These are phyloP conservation scores for Cetonia aurata DNA, from an alignment of 2,888 invertebrate species.

Conservation along the genomic window DNA sequence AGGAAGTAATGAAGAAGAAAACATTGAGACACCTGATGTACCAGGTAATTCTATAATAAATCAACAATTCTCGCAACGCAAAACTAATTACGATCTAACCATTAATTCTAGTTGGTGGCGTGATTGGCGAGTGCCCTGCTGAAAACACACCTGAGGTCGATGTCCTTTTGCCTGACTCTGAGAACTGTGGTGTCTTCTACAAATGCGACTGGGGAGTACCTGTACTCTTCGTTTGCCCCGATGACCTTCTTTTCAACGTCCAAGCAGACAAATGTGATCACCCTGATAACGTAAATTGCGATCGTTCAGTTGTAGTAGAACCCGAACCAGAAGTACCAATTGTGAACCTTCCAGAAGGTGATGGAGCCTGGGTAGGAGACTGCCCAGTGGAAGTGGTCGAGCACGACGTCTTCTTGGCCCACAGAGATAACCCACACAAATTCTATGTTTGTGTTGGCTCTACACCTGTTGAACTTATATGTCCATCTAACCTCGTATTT, in stretches of 20 bases:
- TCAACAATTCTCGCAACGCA: too few species aligned
- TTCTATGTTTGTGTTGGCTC: slow-evolving; percentile 22
- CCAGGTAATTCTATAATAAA: too few species aligned
- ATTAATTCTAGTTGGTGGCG: slow-evolving; percentile 23
- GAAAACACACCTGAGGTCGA: slow-evolving; percentile 8
- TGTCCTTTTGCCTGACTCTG: slow-evolving; percentile 29
- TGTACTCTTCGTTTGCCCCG: slow-evolving; percentile 24
- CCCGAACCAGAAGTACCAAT: neutral
- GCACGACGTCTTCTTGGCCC: slow-evolving; percentile 1
- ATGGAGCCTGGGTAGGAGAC: slow-evolving; percentile 18
- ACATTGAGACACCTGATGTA: too few species aligned
- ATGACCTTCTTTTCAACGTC: slow-evolving; percentile 41
- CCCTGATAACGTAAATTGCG: slow-evolving; percentile 7
- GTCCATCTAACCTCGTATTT: slow-evolving; percentile 22
- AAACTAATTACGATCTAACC: too few species aligned
- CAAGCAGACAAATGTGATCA: slow-evolving; percentile 42
- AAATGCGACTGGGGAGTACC: slow-evolving; percentile 35
- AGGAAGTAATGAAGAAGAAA: neutral
- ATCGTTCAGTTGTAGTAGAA: neutral
- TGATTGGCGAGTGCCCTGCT: slow-evolving; percentile 22
- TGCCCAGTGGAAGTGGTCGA: slow-evolving; percentile 5
- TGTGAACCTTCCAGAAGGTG: neutral
- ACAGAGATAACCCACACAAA: slow-evolving; percentile 21
- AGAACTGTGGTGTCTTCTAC: slow-evolving; percentile 35
- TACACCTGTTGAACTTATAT: slow-evolving; percentile 14